A percentile compares a stretch with the other conserved stretches of the same genome.
These are phyloP conservation scores for Diarsia brunnea DNA, from an alignment of 2,888 invertebrate species.

Conservation along the genomic window DNA sequence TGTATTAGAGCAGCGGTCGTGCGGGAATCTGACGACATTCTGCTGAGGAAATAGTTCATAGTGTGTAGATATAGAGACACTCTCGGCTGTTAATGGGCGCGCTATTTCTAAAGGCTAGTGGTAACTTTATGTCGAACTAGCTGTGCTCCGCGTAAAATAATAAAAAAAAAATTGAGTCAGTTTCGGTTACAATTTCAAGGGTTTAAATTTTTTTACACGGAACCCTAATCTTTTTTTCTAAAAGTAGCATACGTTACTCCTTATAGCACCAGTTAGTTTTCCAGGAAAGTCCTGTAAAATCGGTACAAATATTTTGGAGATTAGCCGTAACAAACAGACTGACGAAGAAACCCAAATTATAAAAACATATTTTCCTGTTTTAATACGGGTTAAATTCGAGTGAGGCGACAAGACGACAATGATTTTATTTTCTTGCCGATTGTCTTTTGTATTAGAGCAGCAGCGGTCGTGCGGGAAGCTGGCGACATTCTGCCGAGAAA, in stretches of 20 bases:
- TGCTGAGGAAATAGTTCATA: slow-evolving; percentile 25
- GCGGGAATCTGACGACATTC: slow-evolving; percentile 25
- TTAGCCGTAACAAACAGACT: too few species aligned
- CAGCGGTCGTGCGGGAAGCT: slow-evolving; percentile 19
- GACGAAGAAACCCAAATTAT: too few species aligned
- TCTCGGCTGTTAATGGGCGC: neutral
- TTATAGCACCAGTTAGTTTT: too few species aligned
- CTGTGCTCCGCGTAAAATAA: too few species aligned
- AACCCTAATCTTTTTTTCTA: too few species aligned
- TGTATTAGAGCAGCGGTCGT: slow-evolving; percentile 31
- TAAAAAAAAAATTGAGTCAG: too few species aligned
- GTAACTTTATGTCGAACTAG: slow-evolving; percentile 11
- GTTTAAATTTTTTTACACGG: too few species aligned
- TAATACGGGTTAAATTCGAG: slow-evolving; percentile 12
- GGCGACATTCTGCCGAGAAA: slow-evolving; percentile 20
- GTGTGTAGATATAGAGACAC: neutral
- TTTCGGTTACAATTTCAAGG: too few species aligned
- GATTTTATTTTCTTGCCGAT: slow-evolving; percentile 31
- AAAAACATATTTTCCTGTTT: slow-evolving; percentile 24
- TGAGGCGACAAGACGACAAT: slow-evolving; percentile 19
- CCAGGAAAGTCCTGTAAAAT: too few species aligned
- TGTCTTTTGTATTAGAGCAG: slow-evolving; percentile 45
- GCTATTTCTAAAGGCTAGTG: neutral
- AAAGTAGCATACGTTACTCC: too few species aligned
- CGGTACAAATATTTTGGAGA: too few species aligned